Evolutionary conservation across 2,113 vertebrate genomes (phyloP), one percentile per base, ranked within the genome.

Genomic region (Glaucomys volans): DNA sequence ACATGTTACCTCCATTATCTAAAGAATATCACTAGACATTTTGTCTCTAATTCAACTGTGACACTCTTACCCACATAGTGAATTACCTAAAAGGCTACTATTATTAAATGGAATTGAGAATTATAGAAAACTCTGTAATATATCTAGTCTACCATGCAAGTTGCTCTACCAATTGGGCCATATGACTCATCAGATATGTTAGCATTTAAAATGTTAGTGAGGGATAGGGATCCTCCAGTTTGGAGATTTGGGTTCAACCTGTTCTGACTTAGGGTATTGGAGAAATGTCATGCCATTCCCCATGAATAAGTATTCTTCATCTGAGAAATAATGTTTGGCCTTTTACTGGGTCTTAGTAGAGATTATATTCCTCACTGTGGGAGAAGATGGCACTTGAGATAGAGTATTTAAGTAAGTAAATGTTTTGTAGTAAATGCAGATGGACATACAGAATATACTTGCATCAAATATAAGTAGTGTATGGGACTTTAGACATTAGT

Each of bases 131-230:
- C 7, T 42, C 30, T 86, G 22, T 2, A 64, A 64, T 3, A 44
- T 62, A 26, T 79, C 26, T 10, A 69, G 57, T 0, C 4, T 87
- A 54, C 32, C 8, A 16, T 26, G 9, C 3, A 75, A 54, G 9
- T 37, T 74, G 13, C 14, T 44, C 4, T 11, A 71, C 6, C 1
- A 1, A 0, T 64, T 42, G 4, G 17, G 3, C 0, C 20, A 24
- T 32, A 64, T 24, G 18, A 26, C 5, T 16, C 17, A 82, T 24
- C 13, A 82, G 28, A 24, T 57, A 0, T 35, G 20, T 17, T 44
- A n/a, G 2, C 42, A 24, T n/a, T 76, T 54, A 57, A 74, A 91
- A n/a, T 50, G 8, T 30, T 35, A 47, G 40, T 8, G 30, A 20
- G 17, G 5, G 18, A 30, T 59, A 71, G 5, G 24, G 6, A 35